phyloP scores from a whole-genome alignment of 1,140 invertebrate species.

The Camponotus pennsylvanicus region DNA sequence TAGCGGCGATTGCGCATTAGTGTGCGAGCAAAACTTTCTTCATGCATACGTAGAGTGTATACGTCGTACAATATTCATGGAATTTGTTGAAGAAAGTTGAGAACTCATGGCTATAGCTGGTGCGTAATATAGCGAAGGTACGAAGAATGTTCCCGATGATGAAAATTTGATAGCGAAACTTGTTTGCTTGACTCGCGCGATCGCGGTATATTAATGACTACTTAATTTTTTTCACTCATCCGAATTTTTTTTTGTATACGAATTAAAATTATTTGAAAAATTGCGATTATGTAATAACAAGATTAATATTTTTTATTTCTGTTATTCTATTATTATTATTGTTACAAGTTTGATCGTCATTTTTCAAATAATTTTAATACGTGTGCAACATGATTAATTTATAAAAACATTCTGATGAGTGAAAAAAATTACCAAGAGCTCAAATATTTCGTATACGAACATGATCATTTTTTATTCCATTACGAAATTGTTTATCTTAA shows the following conservation, averaged over 20 bases:
- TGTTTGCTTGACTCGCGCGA: background rate
- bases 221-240: background rate
- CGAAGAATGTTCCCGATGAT: slow-evolving; percentile 45
- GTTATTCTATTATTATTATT: too few relatives aligned
- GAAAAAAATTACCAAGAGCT: background rate
- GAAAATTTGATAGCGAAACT: slow-evolving; percentile 47
- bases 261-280: background rate
- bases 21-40: slow-evolving; percentile 72
- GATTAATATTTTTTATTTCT: too few relatives aligned
- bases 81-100: slow-evolving; percentile 73
- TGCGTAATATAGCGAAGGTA: slow-evolving; percentile 5
- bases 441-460: background rate
- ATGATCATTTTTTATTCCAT: background rate
- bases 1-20: slow-evolving; percentile 27
- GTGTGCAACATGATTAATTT: too few relatives aligned
- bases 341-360: too few relatives aligned
- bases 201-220: background rate
- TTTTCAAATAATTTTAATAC: too few relatives aligned
- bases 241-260: background rate
- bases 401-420: too few relatives aligned
- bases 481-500: background rate
- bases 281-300: background rate
- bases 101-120: slow-evolving; percentile 30
- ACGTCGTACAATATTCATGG: slow-evolving; percentile 76
- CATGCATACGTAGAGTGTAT: slow-evolving; percentile 71